Evolutionary conservation across 2,113 vertebrate species (phyloP), one percentile per base, ranked within the genome.

Genomic region (Chascanopsetta lugubris): DNA sequence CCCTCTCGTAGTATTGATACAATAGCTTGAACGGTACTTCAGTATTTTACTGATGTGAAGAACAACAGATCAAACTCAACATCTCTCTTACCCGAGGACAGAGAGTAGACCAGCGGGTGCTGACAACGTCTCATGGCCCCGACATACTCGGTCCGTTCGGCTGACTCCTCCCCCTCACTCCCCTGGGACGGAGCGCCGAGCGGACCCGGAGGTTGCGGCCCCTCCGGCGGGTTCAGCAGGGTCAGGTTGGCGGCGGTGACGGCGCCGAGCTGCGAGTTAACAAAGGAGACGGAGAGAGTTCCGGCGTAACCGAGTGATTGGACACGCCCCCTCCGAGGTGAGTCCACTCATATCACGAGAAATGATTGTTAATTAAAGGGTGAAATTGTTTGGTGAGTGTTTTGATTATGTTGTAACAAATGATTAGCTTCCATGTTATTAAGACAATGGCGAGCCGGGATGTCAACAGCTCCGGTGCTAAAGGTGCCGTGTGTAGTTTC

Each of bases 361-460:
- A 94, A 95, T 94, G 93, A 95, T 90, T 90, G 92, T 92, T 95
- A 94, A 96, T 96, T 94, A 94, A 88, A 93, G 92, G 92, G 94
- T 95, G 92, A 96, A 95, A 96, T 94, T 94, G 93, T 94, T 94
- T 93, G 92, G 93, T 91, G 94, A 93, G 93, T 94, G 93, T 93
- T 92, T 90, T 95, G 94, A 95, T 95, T 94, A 94, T 86, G 90
- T 91, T 79, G 91, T 95, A 96, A 94, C 92, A 93, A 93, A 93
- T 94, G 93, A 95, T 95, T 94, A 94, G 80, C 88, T 91, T 89
- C 89, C 87, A 87, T 89, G 84, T 93, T 93, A 91, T 91, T 89
- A 73, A 90, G 87, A 70, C 65, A 67, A 61, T 27, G 40, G 58
- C 45, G 47, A n/a, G 34, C 30, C 60, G 43, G 67, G 75, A 51